Base-by-base conservation (phyloP, 92 coral and sea anemone genomes). In the Galaxea fascicularis region DNA sequence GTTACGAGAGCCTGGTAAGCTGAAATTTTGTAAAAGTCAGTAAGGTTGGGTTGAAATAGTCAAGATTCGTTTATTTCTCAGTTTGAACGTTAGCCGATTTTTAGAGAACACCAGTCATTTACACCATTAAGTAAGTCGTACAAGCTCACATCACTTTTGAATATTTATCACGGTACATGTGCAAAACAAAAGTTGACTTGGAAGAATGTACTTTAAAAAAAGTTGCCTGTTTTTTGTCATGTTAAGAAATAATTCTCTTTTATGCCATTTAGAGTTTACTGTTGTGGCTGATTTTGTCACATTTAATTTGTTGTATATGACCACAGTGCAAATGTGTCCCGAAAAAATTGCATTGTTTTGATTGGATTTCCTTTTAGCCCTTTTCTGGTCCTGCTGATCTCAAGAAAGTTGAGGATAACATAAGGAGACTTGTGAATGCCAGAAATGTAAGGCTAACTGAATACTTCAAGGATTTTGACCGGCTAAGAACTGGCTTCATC, bases 401-500 rank as follows among this genome's bases (percentile, higher is more conserved):
- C 1, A 74, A 63, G 46, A 53, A 51, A 24, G 21, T 97, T 20
- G 99, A 97, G 58, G 99, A 97, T 59, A 83, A 91, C 71, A 90
- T 97, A 58, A 87, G 99, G 35, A 87, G 86, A 60, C 89, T 89
- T 69, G 98, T 97, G 18, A 93, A 95, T 88, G 95, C 98, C 15
- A 97, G 93, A 58, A 97, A 97, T 73, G 99, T 95, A 6, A 83
- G 98, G 46, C 73, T 95, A 74, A 93, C 98, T 2, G 99, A 97
- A 79, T 97, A 94, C 85, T 97, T 97, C 82, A 97, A 97, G 85
- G 99, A 97, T 54, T 97, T 89, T 87, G 99, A 97, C 85, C 93
- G 98, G 20, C 89, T 97, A 11, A 86, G 99, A 71, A 92, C 98
- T 35, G 99, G 99, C 41, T 97, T 85, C 51, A 94, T 97, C n/a